phyloP scores from a whole-genome alignment of 2,113 vertebrate genomes.

The Leptobrachium ailaonicum region DNA sequence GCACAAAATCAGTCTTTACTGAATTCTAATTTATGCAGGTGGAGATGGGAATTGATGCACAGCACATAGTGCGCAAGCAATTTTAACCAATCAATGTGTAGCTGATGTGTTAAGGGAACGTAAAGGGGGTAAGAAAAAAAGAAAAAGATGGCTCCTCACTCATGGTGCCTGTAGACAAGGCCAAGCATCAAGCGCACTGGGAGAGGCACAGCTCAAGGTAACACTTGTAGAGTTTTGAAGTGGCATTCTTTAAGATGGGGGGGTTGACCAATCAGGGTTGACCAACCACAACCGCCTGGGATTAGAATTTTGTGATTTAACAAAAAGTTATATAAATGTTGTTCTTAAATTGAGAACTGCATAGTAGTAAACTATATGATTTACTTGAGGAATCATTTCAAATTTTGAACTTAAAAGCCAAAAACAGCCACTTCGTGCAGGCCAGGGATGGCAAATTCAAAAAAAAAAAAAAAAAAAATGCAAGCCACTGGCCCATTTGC shows the following conservation, averaged over 20 bases:
- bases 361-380: too few relatives aligned
- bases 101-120: not conserved
- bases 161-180: constrained; percentile 83
- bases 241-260: not conserved
- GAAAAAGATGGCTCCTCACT: constrained; percentile 71
- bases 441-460: not conserved
- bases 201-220: constrained; percentile 81
- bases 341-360: too few relatives aligned
- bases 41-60: not conserved
- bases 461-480: too few relatives aligned
- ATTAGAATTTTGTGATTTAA: not conserved
- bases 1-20: not conserved
- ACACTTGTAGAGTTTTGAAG: constrained; percentile 56
- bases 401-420: not conserved
- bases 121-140: constrained; percentile 11
- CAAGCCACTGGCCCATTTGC: too few relatives aligned
- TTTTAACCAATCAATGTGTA: constrained; percentile 29
- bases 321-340: not conserved
- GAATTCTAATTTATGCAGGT: not conserved
- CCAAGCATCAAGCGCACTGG: constrained; percentile 84
- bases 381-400: too few relatives aligned
- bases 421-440: not conserved
- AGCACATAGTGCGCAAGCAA: constrained; percentile 4
- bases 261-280: not conserved
- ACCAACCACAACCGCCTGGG: not conserved